Evolutionary conservation across 1,140 invertebrate genomes (phyloP), one percentile per base, ranked within the genome.

Genomic region (Cephus cinctus): DNA sequence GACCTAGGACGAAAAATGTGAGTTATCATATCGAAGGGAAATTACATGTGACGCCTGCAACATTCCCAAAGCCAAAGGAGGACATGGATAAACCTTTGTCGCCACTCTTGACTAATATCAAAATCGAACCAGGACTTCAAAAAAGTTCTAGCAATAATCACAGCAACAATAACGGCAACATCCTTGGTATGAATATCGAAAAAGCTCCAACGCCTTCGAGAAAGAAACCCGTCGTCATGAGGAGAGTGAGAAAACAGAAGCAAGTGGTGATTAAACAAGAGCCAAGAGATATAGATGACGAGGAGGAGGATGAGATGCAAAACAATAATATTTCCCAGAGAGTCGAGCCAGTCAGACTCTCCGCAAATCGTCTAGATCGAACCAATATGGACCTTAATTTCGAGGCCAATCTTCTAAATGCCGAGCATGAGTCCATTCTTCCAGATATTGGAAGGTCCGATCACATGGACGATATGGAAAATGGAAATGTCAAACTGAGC

Each of bases 1-100:
- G 82, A 38, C 81, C 82, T 5, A 64, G 81, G 30, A 85, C 82
- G 0, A 84, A 84, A 59, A 84, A 85, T 44, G 83, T 85, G 0
- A 81, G 78, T 53, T 84, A 83, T 62, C 82, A 83, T 44, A 70
- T 83, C n/a, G 75, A 78, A 58, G 79, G 76, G 40, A 65, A 78
- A 57, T 43, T 68, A 44, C 66, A 75, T 51, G 23, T 77, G 4
- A 40, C 72, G 43, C 50, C 78, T 27, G 67, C 81, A 6, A 78
- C 68, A 11, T 80, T 80, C 48, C 57, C 76, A 3, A 62, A 72
- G n/a, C 59, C 70, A 9, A 63, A 62, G 15, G 68, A 74, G 3
- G n/a, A 16, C 9, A 19, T 32, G 1, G 51, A 46, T 18, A 43
- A 50, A 4, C 14, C 9, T 4, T 2, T 23, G 4, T 5, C 27